phyloP scores from a whole-genome alignment of 1,140 invertebrate genomes.

The Eulimnadia texana region DNA sequence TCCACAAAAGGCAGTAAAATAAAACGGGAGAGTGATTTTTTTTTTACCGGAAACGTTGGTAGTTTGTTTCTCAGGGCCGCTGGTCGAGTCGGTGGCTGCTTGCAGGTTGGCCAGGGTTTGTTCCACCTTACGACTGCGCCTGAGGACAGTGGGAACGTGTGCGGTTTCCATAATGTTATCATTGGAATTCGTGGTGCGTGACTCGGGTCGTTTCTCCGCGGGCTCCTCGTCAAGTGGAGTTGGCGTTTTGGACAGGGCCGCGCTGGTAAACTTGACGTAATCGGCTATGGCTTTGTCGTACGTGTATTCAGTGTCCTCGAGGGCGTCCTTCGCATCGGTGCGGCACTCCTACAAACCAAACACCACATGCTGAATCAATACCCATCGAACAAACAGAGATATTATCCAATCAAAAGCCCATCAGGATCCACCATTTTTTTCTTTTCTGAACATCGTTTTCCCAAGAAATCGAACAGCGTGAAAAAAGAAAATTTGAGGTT shows the following conservation, averaged over 20 bases:
- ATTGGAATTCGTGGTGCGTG: constrained; percentile 19
- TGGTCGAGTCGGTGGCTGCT: constrained; percentile 12
- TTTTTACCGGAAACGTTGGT: constrained; percentile 14
- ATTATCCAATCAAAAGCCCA: no score
- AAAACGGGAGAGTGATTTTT: no score
- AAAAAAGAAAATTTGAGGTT: no score
- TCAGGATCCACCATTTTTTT: no score
- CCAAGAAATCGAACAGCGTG: no score
- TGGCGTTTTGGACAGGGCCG: neutral
- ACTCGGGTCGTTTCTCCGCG: constrained; percentile 10
- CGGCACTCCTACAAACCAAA: no score
- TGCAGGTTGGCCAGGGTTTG: constrained; percentile 22
- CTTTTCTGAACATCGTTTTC: no score
- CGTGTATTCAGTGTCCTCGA: constrained; percentile 55
- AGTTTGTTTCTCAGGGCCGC: constrained; percentile 16
- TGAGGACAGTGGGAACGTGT: neutral
- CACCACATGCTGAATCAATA: no score
- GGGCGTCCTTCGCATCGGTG: no score
- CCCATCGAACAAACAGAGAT: no score
- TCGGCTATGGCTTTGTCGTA: constrained; percentile 72
- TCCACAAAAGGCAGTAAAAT: no score
- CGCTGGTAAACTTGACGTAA: constrained; percentile 45
- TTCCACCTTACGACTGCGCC: constrained; percentile 5
- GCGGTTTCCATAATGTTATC: neutral
- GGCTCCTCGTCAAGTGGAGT: neutral